Conservation (phyloP, 2,797 vertebrate genomes). For the Syngnathus rostellatus region DNA sequence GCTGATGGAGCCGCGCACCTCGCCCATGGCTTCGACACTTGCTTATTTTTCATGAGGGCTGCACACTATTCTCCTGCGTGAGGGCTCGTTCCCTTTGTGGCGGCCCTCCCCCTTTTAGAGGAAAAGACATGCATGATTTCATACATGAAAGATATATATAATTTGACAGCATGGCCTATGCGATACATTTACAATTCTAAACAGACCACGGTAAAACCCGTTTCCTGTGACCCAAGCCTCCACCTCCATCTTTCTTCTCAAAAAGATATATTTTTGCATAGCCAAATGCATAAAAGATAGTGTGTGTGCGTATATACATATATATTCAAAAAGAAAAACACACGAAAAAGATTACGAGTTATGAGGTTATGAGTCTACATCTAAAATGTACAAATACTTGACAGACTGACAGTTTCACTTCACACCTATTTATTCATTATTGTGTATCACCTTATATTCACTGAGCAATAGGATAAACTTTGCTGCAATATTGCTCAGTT, state of each 20-base stretch:
- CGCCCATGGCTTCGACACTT: constrained; percentile 65
- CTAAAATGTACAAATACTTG: constrained; percentile 22
- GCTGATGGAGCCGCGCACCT: constrained; percentile 67
- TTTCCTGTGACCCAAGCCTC: constrained; percentile 39
- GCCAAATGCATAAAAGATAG: constrained; percentile 36
- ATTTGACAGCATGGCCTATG: constrained; percentile 73
- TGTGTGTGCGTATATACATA: no score
- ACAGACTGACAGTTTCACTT: constrained; percentile 12
- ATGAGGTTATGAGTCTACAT: constrained; percentile 44
- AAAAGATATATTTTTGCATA: constrained; percentile 60
- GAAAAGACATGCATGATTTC: constrained; percentile 73
- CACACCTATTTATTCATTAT: not conserved
- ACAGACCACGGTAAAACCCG: constrained; percentile 57
- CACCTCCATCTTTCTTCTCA: constrained; percentile 30
- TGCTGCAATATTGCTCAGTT: no score
- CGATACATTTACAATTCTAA: constrained; percentile 75
- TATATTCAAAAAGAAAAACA: constrained; percentile 28
- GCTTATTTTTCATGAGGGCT: constrained; percentile 71
- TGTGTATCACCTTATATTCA: not conserved
- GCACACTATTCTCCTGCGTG: constrained; percentile 58
- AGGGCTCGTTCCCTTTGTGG: constrained; percentile 69
- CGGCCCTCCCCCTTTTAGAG: constrained; percentile 55
- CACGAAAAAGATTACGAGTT: constrained; percentile 30
- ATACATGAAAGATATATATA: constrained; percentile 80
- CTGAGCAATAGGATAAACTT: no score